phyloP scores from a whole-genome alignment of 2,113 vertebrate species.

The Thalassoma bifasciatum region DNA sequence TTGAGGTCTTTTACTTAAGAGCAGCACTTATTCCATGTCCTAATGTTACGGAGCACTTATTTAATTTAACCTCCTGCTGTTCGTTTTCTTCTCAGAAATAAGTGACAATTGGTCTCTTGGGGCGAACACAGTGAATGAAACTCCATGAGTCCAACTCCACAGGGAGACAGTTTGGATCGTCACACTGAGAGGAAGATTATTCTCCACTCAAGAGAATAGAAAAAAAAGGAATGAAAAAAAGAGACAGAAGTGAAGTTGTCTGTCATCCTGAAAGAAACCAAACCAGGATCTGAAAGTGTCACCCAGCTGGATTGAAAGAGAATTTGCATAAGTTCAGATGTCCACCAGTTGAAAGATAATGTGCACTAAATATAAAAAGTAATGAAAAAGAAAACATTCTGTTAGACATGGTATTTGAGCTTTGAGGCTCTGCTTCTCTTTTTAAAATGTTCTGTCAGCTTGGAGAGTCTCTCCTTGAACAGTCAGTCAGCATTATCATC shows the following conservation, averaged over 20 bases:
- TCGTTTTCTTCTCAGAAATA: not conserved
- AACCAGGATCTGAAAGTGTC: slow-evolving; percentile 30
- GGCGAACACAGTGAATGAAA: not conserved
- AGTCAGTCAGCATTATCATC: slow-evolving; percentile 5
- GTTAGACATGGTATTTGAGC: not conserved
- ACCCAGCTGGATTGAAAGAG: slow-evolving; percentile 22
- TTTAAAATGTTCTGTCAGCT: not conserved
- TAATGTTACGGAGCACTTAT: not conserved
- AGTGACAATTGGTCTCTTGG: slow-evolving; percentile 25
- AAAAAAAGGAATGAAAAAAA: not conserved
- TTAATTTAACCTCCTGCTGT: slow-evolving; percentile 20
- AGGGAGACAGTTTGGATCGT: slow-evolving; percentile 32
- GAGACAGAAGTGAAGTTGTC: slow-evolving; percentile 4
- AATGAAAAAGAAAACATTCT: not conserved
- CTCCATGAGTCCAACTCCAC: slow-evolving; percentile 9
- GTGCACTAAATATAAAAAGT: slow-evolving; percentile 19
- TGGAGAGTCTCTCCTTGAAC: slow-evolving; percentile 1
- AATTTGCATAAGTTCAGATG: slow-evolving; percentile 33
- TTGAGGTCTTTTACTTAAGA: not conserved
- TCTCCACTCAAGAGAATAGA: slow-evolving; percentile 3
- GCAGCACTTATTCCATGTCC: not conserved
- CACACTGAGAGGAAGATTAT: slow-evolving; percentile 22
- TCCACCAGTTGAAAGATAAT: slow-evolving; percentile 26
- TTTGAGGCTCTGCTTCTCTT: not conserved
- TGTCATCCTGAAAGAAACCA: slow-evolving; percentile 29